Conservation (phyloP, 2,888 invertebrate genomes). For the Gymnocheta viridis region DNA sequence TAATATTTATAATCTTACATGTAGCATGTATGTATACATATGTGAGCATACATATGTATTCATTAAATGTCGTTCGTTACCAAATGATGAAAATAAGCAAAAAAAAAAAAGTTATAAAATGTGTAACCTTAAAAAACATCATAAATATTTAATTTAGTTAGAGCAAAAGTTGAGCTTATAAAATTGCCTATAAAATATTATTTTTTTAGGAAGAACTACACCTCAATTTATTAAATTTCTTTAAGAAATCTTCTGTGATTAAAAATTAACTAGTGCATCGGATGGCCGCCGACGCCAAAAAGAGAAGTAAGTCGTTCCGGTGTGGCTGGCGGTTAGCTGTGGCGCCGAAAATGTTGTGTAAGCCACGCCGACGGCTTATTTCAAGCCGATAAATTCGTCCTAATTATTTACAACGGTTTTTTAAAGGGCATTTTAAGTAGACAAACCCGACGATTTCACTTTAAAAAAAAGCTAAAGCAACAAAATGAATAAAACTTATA, state of each 20-base stretch:
- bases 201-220: neutral
- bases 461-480: no score
- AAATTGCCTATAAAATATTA: neutral
- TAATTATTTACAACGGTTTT: no score
- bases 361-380: no score
- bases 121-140: slow-evolving; percentile 12
- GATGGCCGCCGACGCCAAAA: no score
- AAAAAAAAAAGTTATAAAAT: slow-evolving; percentile 7
- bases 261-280: slow-evolving; percentile 17
- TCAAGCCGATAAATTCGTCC: no score
- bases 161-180: neutral
- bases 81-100: slow-evolving; percentile 12
- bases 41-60: slow-evolving; percentile 11
- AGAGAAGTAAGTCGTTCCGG: no score
- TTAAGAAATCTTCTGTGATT: slow-evolving; percentile 45
- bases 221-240: slow-evolving; percentile 17
- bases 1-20: slow-evolving; percentile 3
- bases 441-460: no score
- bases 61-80: slow-evolving; percentile 43
- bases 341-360: no score
- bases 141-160: slow-evolving; percentile 9
- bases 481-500: no score
- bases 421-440: no score
- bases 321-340: no score
- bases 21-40: slow-evolving; percentile 38